These are phyloP conservation scores for Latrodectus geometricus DNA, from an alignment of 1,140 invertebrate genomes.

Conservation along the genomic window DNA sequence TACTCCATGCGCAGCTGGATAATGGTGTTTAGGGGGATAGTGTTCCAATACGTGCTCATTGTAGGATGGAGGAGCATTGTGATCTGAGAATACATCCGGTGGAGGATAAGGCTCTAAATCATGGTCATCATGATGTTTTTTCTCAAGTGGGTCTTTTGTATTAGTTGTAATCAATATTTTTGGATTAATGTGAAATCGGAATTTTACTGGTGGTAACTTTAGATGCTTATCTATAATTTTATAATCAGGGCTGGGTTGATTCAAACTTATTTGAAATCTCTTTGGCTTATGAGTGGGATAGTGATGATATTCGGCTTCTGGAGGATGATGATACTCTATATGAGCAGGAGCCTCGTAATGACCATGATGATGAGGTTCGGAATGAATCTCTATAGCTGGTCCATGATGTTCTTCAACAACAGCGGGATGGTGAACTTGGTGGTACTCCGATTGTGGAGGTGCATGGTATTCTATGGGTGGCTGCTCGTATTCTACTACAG, in stretches of 20 bases:
- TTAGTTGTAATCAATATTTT: constrained; percentile 59
- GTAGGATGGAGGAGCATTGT: constrained; percentile 38
- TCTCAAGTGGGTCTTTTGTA: constrained; percentile 58
- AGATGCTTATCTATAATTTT: constrained; percentile 55
- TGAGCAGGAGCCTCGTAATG: constrained; percentile 5
- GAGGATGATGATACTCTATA: constrained; percentile 11
- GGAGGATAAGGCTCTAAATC: constrained; percentile 59
- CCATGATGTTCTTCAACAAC: constrained; percentile 34
- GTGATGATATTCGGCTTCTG: constrained; percentile 14
- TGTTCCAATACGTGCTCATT: constrained; percentile 31
- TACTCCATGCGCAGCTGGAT: constrained; percentile 10
- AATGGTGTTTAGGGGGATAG: constrained; percentile 29
- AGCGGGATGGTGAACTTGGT: not conserved
- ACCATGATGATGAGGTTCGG: constrained; percentile 24
- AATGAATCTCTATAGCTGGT: constrained; percentile 15
- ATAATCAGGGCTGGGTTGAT: constrained; percentile 39
- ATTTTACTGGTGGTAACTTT: constrained; percentile 53
- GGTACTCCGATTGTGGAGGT: constrained; percentile 16
- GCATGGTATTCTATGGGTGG: constrained; percentile 19
- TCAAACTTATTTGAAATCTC: constrained; percentile 28
- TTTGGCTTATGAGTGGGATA: constrained; percentile 25
- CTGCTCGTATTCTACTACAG: constrained; percentile 42
- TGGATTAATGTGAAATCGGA: constrained; percentile 58
- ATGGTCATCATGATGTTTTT: constrained; percentile 55
- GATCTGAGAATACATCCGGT: constrained; percentile 57